Percentiles rank a stretch among this genome's conserved stretches.
phyloP scores from a whole-genome alignment of 2,797 vertebrate genomes.

The Rousettus madagascariensis region DNA sequence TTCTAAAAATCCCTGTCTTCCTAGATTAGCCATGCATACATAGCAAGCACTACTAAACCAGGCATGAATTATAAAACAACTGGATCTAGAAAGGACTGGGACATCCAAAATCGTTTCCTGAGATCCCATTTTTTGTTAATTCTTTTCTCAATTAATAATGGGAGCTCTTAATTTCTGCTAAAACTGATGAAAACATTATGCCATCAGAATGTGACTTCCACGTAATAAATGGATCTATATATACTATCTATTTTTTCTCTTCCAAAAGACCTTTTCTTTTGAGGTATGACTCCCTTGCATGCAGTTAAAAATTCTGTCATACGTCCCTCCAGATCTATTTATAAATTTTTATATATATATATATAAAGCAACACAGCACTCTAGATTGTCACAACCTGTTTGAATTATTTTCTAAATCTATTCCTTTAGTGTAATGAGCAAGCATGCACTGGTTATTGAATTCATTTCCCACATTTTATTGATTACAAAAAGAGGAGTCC shows the following conservation, averaged over 20 bases:
- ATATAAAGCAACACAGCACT: neutral
- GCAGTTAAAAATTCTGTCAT: neutral
- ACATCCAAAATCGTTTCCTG: neutral
- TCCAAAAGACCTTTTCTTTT: neutral
- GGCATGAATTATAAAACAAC: neutral
- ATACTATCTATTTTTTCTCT: neutral
- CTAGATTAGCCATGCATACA: neutral
- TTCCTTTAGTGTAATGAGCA: neutral
- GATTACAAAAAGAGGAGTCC: neutral
- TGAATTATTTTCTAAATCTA: neutral
- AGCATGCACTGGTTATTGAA: neutral
- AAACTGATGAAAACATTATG: neutral
- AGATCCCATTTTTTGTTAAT: neutral
- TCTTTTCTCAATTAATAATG: neutral
- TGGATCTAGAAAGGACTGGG: neutral
- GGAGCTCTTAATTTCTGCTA: neutral
- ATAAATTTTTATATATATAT: neutral
- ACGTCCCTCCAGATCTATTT: neutral
- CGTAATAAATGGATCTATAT: neutral
- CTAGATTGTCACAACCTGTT: neutral
- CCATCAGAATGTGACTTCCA: neutral
- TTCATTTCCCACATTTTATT: neutral
- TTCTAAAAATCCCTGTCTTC: neutral
- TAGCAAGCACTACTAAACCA: neutral
- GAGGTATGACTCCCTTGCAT: neutral